phyloP scores from a whole-genome alignment of 2,113 vertebrate species.

The Pelecanus crispus region DNA sequence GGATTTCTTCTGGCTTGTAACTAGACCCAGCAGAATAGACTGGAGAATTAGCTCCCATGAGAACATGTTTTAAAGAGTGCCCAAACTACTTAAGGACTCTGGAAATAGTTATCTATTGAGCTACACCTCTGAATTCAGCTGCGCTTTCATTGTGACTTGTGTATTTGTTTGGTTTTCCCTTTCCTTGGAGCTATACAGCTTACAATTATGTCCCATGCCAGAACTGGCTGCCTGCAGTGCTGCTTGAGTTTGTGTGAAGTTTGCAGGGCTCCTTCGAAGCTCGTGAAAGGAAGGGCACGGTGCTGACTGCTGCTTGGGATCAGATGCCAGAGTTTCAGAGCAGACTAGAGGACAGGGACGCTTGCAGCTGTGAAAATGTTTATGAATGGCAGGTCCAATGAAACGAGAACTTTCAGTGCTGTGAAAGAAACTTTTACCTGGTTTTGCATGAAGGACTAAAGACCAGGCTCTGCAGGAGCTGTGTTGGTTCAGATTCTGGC shows the following conservation, averaged over 20 bases:
- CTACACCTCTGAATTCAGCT: not conserved
- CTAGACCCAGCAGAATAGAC: not conserved
- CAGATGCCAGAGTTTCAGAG: not conserved
- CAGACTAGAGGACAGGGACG: not conserved
- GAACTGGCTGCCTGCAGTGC: fast-evolving
- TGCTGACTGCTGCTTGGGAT: not conserved
- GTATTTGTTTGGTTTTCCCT: not conserved
- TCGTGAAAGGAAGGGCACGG: not conserved
- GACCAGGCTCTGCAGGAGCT: not conserved
- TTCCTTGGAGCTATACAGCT: not conserved
- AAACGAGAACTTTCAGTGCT: not conserved
- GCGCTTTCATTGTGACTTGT: not conserved
- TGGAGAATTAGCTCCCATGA: not conserved
- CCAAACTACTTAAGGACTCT: not conserved
- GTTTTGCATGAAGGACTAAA: not conserved
- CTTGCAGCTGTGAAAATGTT: not conserved
- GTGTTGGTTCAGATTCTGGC: not conserved
- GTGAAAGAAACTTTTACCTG: not conserved
- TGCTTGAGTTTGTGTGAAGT: not conserved
- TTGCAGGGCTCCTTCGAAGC: not conserved
- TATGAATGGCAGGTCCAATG: not conserved
- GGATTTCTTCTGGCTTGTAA: not conserved
- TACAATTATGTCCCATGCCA: fast-evolving
- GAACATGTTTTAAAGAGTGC: not conserved
- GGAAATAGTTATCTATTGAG: not conserved